Evolutionary conservation across 2,113 vertebrate species (phyloP), one percentile per base, ranked within the genome.

Genomic region (Cryptomyrus ogoouensis): DNA sequence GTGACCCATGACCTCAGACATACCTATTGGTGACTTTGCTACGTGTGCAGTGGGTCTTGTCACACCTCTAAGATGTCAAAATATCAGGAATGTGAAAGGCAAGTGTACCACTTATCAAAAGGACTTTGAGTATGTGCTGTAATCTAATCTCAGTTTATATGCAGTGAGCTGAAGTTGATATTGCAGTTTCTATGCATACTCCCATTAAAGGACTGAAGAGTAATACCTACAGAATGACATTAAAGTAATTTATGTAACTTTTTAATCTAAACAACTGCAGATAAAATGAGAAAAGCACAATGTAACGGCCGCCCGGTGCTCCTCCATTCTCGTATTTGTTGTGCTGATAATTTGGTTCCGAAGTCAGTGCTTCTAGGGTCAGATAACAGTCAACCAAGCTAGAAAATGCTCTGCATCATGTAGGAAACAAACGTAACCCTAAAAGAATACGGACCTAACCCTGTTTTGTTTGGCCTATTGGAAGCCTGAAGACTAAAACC

Each of bases 171-270:
- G 13, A 2, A 80, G 74, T 19, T 39, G 12, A 2, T 80, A 80
- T 42, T 42, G 31, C 13, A 42, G 74, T 80, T 42, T 13, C 19
- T 39, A 77, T 42, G 74, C 74, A 42, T 77, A 19, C 35, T 13
- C 13, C 15, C 74, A 39, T 77, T 77, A 77, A 77, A 2, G 35
- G 13, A 74, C 31, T 15, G 12, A n/a, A 35, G 62, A 70, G 62
- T 19, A 56, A 56, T 56, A 31, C 17, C 35, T 35, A 80, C 35
- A 80, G 74, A 39, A 80, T 80, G 74, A 2, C 15, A 42, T 80
- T 80, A 44, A 88, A 58, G 50, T 58, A 24, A 52, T 58, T 88
- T 44, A 88, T 62, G n/a, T 52, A 88, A 46, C 21, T 88, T 62
- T 62, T 62, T 62, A 53, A 39, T 88, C 52, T 35, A 80, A 80